These are phyloP conservation scores for Macheiramphus alcinus DNA, from an alignment of 2,113 vertebrate species.

Conservation along the genomic window DNA sequence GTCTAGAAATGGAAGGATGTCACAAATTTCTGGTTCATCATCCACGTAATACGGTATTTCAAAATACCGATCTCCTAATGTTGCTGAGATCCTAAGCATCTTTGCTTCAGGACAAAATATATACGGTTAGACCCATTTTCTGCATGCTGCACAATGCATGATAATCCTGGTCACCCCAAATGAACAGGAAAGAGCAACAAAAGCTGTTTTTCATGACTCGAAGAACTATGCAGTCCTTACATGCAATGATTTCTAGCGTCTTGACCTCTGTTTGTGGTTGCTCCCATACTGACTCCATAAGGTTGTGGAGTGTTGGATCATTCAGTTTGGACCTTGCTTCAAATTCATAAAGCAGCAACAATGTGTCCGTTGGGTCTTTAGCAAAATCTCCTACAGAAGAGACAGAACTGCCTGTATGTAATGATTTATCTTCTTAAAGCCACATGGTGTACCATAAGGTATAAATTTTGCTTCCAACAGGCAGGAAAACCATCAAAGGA, in stretches of 20 bases:
- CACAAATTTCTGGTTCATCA: background rate
- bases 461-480: background rate
- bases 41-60: background rate
- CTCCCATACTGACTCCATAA: constrained; percentile 85
- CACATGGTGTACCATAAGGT: background rate
- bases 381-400: constrained; percentile 74
- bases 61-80: background rate
- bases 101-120: background rate
- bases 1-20: background rate
- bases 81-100: background rate
- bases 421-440: background rate
- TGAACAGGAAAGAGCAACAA: background rate
- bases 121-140: background rate
- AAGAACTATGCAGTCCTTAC: constrained; percentile 63
- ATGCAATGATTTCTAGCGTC: constrained; percentile 85
- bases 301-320: constrained; percentile 76
- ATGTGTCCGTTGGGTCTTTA: constrained; percentile 78
- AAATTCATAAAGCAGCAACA: constrained; percentile 92
- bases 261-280: constrained; percentile 80
- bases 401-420: background rate
- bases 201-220: background rate
- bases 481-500: background rate
- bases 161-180: background rate
- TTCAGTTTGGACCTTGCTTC: constrained; percentile 87
- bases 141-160: background rate